Conservation (phyloP, 2,888 invertebrate genomes). For the Nephrotoma appendiculata region DNA sequence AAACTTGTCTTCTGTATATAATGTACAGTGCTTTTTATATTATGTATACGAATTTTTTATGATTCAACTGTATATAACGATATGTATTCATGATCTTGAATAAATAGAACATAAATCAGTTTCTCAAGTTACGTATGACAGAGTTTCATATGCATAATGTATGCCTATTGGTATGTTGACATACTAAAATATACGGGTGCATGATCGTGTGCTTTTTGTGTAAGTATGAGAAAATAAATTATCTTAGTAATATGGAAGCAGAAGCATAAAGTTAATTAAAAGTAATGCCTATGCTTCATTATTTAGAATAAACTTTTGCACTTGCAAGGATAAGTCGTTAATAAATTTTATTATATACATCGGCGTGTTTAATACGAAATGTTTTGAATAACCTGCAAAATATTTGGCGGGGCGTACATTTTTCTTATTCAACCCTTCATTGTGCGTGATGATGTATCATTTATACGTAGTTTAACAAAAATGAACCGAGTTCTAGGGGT, state of each 20-base stretch:
- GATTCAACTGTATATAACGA: no score
- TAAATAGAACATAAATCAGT: not conserved
- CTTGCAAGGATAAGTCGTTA: no score
- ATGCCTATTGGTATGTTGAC: not conserved
- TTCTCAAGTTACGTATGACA: not conserved
- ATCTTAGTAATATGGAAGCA: not conserved
- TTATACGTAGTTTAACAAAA: no score
- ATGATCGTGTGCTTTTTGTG: not conserved
- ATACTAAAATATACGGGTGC: not conserved
- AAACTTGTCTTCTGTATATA: not conserved
- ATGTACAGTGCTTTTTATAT: not conserved
- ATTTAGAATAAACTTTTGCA: not conserved
- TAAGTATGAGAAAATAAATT: not conserved
- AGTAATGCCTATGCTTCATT: not conserved
- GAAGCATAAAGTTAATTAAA: not conserved
- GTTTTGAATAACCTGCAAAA: no score
- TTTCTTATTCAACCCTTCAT: no score
- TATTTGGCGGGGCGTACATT: no score
- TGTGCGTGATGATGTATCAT: no score
- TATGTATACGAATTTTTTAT: not conserved
- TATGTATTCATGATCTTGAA: not conserved
- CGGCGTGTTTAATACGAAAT: no score
- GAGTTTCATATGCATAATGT: not conserved
- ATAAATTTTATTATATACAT: no score
- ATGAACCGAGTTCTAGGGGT: no score